Evolutionary conservation across 2,797 vertebrate species (phyloP), one percentile per base, ranked within the genome.

Genomic region (Etheostoma nigrum): DNA sequence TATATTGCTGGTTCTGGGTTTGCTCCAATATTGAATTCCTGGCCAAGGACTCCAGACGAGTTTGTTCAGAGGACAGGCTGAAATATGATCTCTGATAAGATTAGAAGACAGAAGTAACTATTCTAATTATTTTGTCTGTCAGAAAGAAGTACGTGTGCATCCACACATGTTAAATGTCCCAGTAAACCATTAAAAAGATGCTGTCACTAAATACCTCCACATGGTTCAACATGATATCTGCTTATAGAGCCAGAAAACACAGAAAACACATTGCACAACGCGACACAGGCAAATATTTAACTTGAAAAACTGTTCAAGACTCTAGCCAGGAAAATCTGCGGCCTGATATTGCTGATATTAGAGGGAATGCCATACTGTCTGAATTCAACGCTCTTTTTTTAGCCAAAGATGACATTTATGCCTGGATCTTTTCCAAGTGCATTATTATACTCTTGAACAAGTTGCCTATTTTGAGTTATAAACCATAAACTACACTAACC

Each of bases 11-110:
- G n/a, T 72, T 78, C 42, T 61, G 30, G 45, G 65, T 76, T 63
- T 58, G 33, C 42, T 71, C 72, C 52, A 66, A 63, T n/a, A 54
- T 21, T 70, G 67, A 62, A 79, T 66, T 63, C 53, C 47, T 53
- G 61, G 40, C 81, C 70, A 49, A 73, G 49, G 61, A 66, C 55
- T 67, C 57, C 58, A 67, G 76, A 76, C 33, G 3, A 54, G 64
- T 80, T 81, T 78, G 73, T 82, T 82, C 62, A 51, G 76, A 64
- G 60, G 70, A 68, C 72, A 45, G 72, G 36, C 72, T 82, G 73
- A 79, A 84, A 82, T 64, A 59, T 36, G 27, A 79, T 49, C 63
- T 45, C n/a, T 23, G 74, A 81, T 73, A 51, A 78, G 76, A 84
- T 83, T 55, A 80, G 53, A 48, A 23, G 8, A 76, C 30, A 40